Conservation (phyloP, 2,113 vertebrate genomes). For the Chlorodrepanis virens region DNA sequence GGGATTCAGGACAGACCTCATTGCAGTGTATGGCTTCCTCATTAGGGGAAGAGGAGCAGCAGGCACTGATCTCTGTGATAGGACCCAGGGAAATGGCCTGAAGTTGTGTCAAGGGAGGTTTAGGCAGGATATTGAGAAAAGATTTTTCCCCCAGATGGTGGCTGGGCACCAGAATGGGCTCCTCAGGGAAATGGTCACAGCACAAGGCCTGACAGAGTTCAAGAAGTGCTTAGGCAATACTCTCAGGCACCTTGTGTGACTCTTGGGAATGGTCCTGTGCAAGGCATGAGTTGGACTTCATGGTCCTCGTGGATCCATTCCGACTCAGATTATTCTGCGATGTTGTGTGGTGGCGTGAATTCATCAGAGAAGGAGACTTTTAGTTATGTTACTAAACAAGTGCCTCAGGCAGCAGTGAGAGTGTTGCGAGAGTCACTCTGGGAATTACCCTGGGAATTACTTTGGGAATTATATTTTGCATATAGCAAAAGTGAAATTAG, state of each 20-base stretch:
- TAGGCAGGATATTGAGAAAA: background rate
- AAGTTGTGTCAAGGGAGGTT: background rate
- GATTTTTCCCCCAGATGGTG: background rate
- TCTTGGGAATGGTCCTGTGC: background rate
- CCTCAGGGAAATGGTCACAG: background rate
- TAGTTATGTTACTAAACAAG: rapidly evolving
- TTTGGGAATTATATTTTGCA: background rate
- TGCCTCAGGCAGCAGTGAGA: background rate
- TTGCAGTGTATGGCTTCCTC: background rate
- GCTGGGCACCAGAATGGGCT: background rate
- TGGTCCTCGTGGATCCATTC: background rate
- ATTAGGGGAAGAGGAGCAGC: background rate
- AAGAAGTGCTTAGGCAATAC: background rate
- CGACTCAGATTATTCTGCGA: background rate
- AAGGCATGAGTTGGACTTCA: background rate
- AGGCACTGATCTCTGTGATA: background rate
- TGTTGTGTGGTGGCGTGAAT: background rate
- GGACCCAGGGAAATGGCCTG: rapidly evolving
- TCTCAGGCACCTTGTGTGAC: background rate
- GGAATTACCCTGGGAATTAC: background rate
- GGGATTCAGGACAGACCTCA: background rate
- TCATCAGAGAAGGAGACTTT: background rate
- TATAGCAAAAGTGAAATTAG: background rate
- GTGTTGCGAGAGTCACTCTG: background rate
- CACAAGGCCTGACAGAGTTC: rapidly evolving